These are phyloP conservation scores for Ips typographus DNA, from an alignment of 1,140 invertebrate species.

Conservation along the genomic window DNA sequence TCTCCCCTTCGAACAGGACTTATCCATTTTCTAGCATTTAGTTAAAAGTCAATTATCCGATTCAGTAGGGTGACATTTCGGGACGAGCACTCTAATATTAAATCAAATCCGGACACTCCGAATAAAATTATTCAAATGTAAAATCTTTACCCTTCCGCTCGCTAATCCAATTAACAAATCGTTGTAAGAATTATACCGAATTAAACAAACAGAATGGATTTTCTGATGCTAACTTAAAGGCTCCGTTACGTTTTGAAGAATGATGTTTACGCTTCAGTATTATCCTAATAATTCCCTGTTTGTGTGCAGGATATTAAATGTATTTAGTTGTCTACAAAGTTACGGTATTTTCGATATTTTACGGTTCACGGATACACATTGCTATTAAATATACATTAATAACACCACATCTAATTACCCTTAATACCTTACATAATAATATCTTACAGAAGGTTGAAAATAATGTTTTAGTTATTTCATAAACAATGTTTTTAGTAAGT, in stretches of 20 bases:
- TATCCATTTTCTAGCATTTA: constrained; percentile 52
- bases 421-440: too few species aligned
- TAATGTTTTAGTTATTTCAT: too few species aligned
- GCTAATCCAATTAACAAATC: constrained; percentile 34
- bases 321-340: too few species aligned
- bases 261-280: constrained; percentile 4
- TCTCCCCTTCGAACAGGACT: constrained; percentile 46
- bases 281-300: constrained; percentile 1
- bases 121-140: constrained; percentile 42
- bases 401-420: too few species aligned
- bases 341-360: too few species aligned
- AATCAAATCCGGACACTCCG: constrained; percentile 37
- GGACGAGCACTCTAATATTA: constrained; percentile 28
- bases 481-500: too few species aligned
- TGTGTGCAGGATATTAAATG: too few species aligned
- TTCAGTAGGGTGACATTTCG: constrained; percentile 38
- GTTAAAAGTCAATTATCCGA: constrained; percentile 50
- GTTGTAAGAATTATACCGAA: constrained; percentile 27
- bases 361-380: too few species aligned
- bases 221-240: constrained; percentile 15
- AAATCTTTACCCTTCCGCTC: constrained; percentile 39
- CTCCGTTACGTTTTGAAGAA: neutral
- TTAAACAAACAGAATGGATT: constrained; percentile 28
- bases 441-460: too few species aligned
- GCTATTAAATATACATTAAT: too few species aligned